Evolutionary conservation across 2,113 vertebrate genomes (phyloP), one percentile per base, ranked within the genome.

Genomic region (Cryptomyrus ogoouensis): DNA sequence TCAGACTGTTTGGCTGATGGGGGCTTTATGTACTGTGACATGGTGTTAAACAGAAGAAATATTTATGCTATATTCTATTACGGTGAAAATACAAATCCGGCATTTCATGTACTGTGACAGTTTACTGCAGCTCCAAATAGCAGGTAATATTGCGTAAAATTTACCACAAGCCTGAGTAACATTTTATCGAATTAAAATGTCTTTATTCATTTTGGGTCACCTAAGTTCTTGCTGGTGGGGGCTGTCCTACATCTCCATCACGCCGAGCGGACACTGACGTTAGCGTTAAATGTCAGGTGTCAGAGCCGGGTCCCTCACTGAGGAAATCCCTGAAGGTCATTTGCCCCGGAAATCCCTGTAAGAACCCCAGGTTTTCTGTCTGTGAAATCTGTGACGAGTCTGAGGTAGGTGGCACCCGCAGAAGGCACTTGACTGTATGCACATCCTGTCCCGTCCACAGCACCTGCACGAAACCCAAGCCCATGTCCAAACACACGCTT

Each of bases 41-140:
- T 80, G 74, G 74, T 80, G 35, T 39, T 80, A 77, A 77, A 77
- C 62, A 80, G 74, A 39, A 39, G 74, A 87, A 50, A 87, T 86
- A 83, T 83, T 83, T 50, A 87, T 87, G 49, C 13, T 56, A 53
- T n/a, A 56, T 53, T 87, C 44, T 87, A 17, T 86, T 86, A 56
- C 2, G 31, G 83, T 35, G 27, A 87, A 47, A 87, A 56, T 53
- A 35, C 13, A 52, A 35, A 87, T 50, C 31, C 49, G n/a, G 39
- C 3, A 83, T 83, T 87, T 52, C 47, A 87, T 87, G 47, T 53
- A 87, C 50, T 4, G 35, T 39, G 8, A 53, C 13, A 6, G n/a
- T 87, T 87, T 39, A 39, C 85, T 89, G 49, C 35, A 83, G 49
- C n/a, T 83, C 35, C 31, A 24, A 42, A 89, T 5, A 44, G 70